phyloP scores from a whole-genome alignment of 2,113 vertebrate genomes.

The Labeo rohita region DNA sequence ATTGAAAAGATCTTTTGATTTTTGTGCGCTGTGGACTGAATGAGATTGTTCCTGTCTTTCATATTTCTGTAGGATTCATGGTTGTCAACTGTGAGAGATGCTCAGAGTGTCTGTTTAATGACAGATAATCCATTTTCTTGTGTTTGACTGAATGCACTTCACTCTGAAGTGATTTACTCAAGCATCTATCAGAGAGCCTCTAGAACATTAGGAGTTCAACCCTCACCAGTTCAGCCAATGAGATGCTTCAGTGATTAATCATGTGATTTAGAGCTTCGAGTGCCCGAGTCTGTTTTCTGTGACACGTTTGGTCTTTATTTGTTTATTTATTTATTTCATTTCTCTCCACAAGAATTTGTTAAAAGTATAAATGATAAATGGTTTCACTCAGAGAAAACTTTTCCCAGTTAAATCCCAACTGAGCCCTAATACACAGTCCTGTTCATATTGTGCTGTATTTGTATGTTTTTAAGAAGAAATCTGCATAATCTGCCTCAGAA shows the following conservation, averaged over 20 bases:
- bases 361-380: not conserved
- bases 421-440: not conserved
- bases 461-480: not conserved
- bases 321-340: not conserved
- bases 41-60: not conserved
- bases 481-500: not conserved
- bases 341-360: not conserved
- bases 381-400: not conserved
- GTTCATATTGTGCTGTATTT: not conserved
- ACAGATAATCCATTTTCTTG: constrained; percentile 42
- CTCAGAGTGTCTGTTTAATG: constrained; percentile 29
- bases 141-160: constrained; percentile 44
- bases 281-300: not conserved
- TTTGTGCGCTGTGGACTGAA: not conserved
- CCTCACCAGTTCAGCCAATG: constrained; percentile 23
- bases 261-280: constrained; percentile 20
- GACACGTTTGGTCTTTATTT: not conserved
- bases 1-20: not conserved
- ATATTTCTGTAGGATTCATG: constrained; percentile 17
- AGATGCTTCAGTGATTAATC: not conserved
- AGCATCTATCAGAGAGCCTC: constrained; percentile 18
- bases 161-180: constrained; percentile 28
- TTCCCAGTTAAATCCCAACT: not conserved
- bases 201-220: not conserved
- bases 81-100: constrained; percentile 43